Base-by-base conservation (phyloP, 2,888 invertebrate genomes). In the Lucinisca nassula region DNA sequence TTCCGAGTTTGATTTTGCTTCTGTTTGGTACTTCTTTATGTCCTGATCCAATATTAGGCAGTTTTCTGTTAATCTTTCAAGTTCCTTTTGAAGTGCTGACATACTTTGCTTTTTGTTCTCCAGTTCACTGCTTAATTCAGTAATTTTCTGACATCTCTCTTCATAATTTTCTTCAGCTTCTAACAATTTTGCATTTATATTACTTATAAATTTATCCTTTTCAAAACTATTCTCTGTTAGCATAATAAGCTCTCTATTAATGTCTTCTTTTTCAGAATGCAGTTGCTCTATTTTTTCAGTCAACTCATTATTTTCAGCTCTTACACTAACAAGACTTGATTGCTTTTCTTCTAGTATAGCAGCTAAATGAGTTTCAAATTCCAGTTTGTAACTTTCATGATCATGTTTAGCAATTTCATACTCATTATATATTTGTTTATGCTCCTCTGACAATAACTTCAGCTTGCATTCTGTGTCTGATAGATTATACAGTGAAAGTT, bases 11-110 rank as follows among this genome's bases (percentile, higher is more conserved):
- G 74, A 35, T 14, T 75, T 75, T 75, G 75, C 37, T 70, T 73
- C 67, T 85, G 83, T 70, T 87, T 85, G 55, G 87, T 55, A 51
- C 72, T 61, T 67, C 88, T 79, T 27, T 51, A 73, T 30, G 74
- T 88, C 40, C 74, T 35, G 76, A 72, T 78, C 10, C 45, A 58
- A 21, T 61, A 40, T 21, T 32, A 40, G 10, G 45, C 30, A 35
- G 21, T 79, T 49, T 12, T 79, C 72, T 24, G 70, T 70, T 35
- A 72, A 51, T 21, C 17, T 24, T 10, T 72, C 79, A 40, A 80
- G 21, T 27, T 73, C 72, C 4, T 73, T 38, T 38, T 74, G 30
- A 17, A 80, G 72, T n/a, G 73, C 58, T 24, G 12, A 24, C 21
- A 74, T 2, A 38, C 21, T 45, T n/a, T 38, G 70, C 0, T 21